These are phyloP conservation scores for Heterohyrax brucei DNA, from an alignment of 2,797 vertebrate genomes.

Conservation along the genomic window DNA sequence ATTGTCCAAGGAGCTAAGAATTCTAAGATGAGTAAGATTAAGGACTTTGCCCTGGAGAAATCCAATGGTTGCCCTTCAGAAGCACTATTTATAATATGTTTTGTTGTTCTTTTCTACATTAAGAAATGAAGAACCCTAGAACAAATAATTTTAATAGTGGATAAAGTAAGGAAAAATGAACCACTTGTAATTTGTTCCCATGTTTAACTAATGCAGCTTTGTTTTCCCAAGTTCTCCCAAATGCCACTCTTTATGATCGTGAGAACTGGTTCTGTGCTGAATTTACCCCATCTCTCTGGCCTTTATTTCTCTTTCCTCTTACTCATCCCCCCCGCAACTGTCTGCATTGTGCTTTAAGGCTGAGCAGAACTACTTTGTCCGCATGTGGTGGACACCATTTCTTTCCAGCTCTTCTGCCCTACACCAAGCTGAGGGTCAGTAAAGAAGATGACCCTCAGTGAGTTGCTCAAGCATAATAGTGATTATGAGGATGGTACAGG, in stretches of 20 bases:
- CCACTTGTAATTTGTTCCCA: not conserved
- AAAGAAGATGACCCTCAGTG: too few relatives aligned
- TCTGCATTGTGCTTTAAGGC: not conserved
- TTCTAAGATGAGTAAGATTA: not conserved
- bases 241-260: too few relatives aligned
- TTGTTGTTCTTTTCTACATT: not conserved
- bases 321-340: not conserved
- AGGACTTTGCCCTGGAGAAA: slow-evolving; percentile 17
- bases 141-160: not conserved
- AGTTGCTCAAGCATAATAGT: too few relatives aligned
- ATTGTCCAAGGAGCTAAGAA: slow-evolving; percentile 10
- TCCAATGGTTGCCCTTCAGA: not conserved
- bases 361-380: not conserved
- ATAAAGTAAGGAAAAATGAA: not conserved
- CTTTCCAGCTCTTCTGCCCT: not conserved
- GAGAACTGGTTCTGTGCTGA: not conserved
- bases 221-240: not conserved
- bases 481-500: too few relatives aligned
- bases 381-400: fast-evolving
- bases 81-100: not conserved
- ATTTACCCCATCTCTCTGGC: not conserved
- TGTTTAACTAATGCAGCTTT: not conserved
- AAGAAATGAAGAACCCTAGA: not conserved
- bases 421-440: not conserved
- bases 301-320: not conserved